Evolutionary conservation across 2,113 vertebrate species (phyloP).

Genomic region (Cyprinodon variegatus): DNA sequence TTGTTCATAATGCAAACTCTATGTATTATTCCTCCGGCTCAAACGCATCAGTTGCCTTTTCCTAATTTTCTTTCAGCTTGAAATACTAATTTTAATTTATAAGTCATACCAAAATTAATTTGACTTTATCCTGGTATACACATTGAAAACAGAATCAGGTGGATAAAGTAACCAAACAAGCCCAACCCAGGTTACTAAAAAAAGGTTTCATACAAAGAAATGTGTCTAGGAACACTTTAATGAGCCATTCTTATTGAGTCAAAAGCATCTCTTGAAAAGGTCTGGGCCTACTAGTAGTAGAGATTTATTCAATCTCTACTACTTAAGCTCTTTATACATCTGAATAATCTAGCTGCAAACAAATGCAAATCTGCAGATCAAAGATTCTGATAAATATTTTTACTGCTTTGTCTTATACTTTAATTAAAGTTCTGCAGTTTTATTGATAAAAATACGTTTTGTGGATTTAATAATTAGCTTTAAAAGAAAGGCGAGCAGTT

Average conservation of each 20-base stretch:
- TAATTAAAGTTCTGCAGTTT: conserved; percentile 31
- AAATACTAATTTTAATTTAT: background rate
- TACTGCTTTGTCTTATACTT: conserved; percentile 1
- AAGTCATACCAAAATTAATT: background rate
- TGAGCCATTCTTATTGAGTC: conserved; percentile 20
- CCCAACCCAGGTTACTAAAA: background rate
- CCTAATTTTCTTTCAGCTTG: too few relatives aligned
- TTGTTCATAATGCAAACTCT: background rate
- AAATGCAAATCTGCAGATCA: conserved; percentile 1
- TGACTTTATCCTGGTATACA: background rate
- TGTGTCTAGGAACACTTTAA: conserved; percentile 12
- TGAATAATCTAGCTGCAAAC: background rate
- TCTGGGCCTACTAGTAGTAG: conserved; percentile 25
- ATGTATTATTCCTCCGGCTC: background rate
- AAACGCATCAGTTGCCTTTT: too few relatives aligned
- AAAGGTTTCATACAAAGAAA: background rate
- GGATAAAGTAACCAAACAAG: background rate
- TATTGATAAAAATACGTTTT: conserved; percentile 48
- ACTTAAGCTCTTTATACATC: conserved; percentile 10
- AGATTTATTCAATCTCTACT: background rate
- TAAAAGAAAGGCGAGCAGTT: conserved; percentile 12
- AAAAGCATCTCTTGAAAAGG: conserved; percentile 7
- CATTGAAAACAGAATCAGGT: background rate
- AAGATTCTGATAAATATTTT: background rate
- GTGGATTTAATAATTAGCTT: conserved; percentile 31